phyloP scores from a whole-genome alignment of 30 jellyfish, hydroid and myxozoan genomes.

The Turritopsis rubra region DNA sequence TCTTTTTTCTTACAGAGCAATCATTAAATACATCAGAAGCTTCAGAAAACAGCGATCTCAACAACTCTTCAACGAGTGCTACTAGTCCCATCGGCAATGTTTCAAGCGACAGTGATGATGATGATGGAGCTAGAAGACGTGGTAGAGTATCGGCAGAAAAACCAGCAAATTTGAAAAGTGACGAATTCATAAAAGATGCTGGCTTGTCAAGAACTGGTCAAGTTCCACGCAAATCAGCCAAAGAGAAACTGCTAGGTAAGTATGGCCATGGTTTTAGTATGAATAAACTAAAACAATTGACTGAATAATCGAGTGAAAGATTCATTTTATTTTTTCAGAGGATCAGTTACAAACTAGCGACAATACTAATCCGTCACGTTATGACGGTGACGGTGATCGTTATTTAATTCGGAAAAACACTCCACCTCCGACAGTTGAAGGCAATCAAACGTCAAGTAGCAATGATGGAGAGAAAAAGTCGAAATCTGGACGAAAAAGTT shows the following conservation, averaged over 20 bases:
- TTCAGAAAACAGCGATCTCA: not conserved
- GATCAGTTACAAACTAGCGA: slow-evolving; percentile 3
- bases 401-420: not conserved
- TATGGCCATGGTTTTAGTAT: too few species aligned
- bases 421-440: not conserved
- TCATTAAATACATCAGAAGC: slow-evolving; percentile 6
- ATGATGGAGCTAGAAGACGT: not conserved
- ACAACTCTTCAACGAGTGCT: not conserved
- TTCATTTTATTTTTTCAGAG: not conserved
- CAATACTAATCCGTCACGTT: not conserved
- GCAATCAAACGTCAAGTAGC: not conserved
- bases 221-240: slow-evolving; percentile 2
- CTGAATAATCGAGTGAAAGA: too few species aligned
- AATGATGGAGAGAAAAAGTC: not conserved
- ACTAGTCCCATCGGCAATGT: too few species aligned
- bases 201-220: slow-evolving; percentile 16
- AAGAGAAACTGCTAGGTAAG: slow-evolving; percentile 2
- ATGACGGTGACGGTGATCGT: not conserved
- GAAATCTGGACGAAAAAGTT: not conserved
- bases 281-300: too few species aligned
- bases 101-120: not conserved
- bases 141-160: not conserved
- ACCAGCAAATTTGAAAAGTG: slow-evolving; percentile 12
- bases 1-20: slow-evolving; percentile 3
- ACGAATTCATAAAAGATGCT: slow-evolving; percentile 7